phyloP scores from a whole-genome alignment of 2,888 invertebrate genomes.

The Cyrtodaria siliqua region DNA sequence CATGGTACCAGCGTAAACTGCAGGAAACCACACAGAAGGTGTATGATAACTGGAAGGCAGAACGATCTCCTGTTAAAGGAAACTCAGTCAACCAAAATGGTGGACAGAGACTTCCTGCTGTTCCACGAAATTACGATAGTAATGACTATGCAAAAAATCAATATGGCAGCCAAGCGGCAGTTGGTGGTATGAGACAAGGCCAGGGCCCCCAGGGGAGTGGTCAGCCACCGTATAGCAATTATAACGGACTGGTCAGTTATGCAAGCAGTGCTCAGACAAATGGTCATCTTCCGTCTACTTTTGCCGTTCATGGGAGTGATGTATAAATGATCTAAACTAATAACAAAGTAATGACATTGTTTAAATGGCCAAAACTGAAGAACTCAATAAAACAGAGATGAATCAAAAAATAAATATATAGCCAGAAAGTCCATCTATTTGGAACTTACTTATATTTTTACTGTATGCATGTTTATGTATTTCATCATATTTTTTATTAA shows the following conservation, averaged over 20 bases:
- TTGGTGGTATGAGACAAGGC: background rate
- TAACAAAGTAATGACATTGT: no score
- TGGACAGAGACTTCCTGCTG: constrained; percentile 23
- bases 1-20: constrained; percentile 78
- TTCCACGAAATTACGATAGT: constrained; percentile 43
- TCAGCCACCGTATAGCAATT: background rate
- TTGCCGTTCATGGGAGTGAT: constrained; percentile 53
- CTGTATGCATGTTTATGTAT: no score
- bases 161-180: constrained; percentile 16
- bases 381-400: no score
- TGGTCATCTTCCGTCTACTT: constrained; percentile 26
- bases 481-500: no score
- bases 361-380: no score
- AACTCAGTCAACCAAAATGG: constrained; percentile 7
- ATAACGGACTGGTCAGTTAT: constrained; percentile 8
- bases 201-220: background rate
- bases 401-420: no score
- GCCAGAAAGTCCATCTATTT: no score
- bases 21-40: constrained; percentile 76
- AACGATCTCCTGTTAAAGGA: constrained; percentile 39
- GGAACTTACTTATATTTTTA: no score
- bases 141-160: constrained; percentile 41
- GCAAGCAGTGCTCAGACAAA: background rate
- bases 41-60: constrained; percentile 64
- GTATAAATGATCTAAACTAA: no score